Evolutionary conservation across 2,113 vertebrate genomes (phyloP).

Genomic region (Muntiacus reevesi): DNA sequence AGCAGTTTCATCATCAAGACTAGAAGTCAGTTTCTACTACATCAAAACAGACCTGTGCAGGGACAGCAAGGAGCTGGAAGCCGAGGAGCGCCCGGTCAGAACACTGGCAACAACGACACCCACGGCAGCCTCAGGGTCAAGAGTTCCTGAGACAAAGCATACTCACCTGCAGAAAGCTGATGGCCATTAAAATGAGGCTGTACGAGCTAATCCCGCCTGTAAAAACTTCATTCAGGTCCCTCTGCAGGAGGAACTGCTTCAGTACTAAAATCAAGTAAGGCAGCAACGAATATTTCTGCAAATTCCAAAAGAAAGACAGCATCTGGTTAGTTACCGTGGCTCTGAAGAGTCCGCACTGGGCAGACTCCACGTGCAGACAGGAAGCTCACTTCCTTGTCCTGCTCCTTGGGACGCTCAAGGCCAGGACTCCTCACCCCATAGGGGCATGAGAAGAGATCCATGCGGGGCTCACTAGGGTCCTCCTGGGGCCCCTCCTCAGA

Average conservation of each 20-base stretch:
- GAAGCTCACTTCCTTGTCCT: rapidly evolving
- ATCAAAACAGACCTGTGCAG: rapidly evolving
- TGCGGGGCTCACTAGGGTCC: not conserved
- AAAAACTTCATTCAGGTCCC: constrained; percentile 98
- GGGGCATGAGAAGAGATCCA: not conserved
- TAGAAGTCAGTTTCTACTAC: not conserved
- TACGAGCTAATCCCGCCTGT: constrained; percentile 99
- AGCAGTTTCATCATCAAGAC: not conserved
- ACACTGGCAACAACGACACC: rapidly evolving
- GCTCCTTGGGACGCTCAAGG: not conserved
- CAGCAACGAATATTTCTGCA: constrained; percentile 95
- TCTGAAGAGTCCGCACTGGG: not conserved
- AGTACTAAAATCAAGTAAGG: constrained; percentile 98
- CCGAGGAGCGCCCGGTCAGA: rapidly evolving
- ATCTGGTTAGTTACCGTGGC: not conserved
- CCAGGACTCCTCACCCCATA: not conserved
- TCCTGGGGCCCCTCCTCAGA: rapidly evolving
- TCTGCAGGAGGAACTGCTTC: constrained; percentile 98
- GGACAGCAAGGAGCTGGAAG: rapidly evolving
- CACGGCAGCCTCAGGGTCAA: rapidly evolving
- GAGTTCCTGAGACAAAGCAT: not conserved
- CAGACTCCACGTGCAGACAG: not conserved
- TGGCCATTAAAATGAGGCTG: constrained; percentile 98
- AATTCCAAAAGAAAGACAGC: constrained; percentile 45
- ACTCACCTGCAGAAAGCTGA: constrained; percentile 97